phyloP scores from a whole-genome alignment of 2,888 invertebrate species.

The Salticus scenicus region DNA sequence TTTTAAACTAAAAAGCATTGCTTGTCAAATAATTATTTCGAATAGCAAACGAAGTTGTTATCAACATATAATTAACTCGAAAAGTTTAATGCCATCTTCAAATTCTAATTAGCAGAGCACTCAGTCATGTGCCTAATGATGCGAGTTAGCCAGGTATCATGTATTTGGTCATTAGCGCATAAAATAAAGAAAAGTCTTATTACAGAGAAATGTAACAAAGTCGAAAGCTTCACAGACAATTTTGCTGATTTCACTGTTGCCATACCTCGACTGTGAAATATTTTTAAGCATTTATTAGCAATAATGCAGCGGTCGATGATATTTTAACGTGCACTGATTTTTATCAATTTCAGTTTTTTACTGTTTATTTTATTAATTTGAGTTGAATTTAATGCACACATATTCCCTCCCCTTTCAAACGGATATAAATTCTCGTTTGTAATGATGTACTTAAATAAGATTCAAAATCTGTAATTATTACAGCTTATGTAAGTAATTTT shows the following conservation, averaged over 20 bases:
- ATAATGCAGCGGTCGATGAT: too few species aligned
- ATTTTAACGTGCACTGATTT: too few species aligned
- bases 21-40: not conserved
- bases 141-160: not conserved
- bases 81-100: conserved; percentile 9
- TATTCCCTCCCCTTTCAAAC: too few species aligned
- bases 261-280: not conserved
- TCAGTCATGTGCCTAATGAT: conserved; percentile 14
- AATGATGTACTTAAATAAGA: too few species aligned
- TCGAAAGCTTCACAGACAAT: not conserved
- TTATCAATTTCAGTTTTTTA: too few species aligned
- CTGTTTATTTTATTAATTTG: too few species aligned
- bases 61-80: conserved; percentile 4
- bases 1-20: not conserved
- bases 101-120: conserved; percentile 6
- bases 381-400: too few species aligned
- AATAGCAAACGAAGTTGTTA: conserved; percentile 3
- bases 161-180: conserved; percentile 4
- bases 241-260: not conserved
- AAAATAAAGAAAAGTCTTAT: not conserved
- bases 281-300: too few species aligned
- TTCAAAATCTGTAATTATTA: too few species aligned
- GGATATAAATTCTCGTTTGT: too few species aligned
- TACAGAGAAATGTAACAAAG: not conserved
- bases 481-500: too few species aligned